phyloP scores from a whole-genome alignment of 2,888 invertebrate genomes.

The Lissonota sp. region DNA sequence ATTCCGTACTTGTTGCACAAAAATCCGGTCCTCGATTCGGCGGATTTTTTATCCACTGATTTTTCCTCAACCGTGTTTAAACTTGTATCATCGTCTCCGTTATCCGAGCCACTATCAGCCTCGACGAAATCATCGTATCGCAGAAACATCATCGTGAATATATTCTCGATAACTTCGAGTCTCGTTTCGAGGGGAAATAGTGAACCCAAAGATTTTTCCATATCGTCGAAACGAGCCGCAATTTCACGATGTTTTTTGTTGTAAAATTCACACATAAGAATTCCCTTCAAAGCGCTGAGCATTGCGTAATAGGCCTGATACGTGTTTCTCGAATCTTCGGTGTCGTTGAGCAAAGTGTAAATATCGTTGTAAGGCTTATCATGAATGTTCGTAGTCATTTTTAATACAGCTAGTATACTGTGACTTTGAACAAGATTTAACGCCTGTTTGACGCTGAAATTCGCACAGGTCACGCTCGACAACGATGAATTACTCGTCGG shows the following conservation, averaged over 20 bases:
- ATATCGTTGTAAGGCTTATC: conserved; percentile 72
- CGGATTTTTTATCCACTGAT: conserved; percentile 72
- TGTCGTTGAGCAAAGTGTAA: conserved; percentile 69
- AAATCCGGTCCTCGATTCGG: conserved; percentile 83
- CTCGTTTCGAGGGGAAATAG: conserved; percentile 72
- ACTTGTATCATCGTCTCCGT: conserved; percentile 84
- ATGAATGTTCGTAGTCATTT: conserved; percentile 75
- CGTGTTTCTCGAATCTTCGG: conserved; percentile 62
- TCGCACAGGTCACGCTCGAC: conserved; percentile 53
- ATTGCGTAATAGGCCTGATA: conserved; percentile 76
- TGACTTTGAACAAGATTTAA: conserved; percentile 71
- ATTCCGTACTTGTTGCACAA: conserved; percentile 87
- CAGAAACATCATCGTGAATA: conserved; percentile 89
- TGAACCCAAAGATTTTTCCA: conserved; percentile 70
- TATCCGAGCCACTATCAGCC: conserved; percentile 78
- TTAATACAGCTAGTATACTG: conserved; percentile 74
- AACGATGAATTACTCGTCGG: not conserved
- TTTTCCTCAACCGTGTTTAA: conserved; percentile 75
- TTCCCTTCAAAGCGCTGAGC: conserved; percentile 74
- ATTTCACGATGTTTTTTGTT: conserved; percentile 62
- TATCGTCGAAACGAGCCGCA: conserved; percentile 67
- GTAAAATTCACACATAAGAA: conserved; percentile 72
- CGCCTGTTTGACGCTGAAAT: conserved; percentile 71
- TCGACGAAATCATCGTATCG: conserved; percentile 87
- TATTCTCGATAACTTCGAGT: conserved; percentile 88